Conservation (phyloP, 1,140 invertebrate genomes). For the Homarus americanus region DNA sequence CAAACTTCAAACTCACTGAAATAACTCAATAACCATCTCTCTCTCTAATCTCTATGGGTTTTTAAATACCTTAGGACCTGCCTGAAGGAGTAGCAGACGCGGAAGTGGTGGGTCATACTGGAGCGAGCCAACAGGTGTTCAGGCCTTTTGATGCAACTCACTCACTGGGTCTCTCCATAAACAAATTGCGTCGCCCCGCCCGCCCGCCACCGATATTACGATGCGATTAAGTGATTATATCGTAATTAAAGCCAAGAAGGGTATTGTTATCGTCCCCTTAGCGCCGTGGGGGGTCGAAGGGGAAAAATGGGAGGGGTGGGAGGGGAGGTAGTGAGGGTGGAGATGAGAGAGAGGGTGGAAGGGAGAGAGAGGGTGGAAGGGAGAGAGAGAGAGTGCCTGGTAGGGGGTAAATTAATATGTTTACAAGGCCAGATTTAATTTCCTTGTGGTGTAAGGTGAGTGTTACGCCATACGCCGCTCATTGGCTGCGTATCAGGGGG, state of each 20-base stretch:
- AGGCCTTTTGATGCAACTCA: background rate
- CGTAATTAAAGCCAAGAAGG: conserved; percentile 13
- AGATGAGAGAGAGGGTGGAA: background rate
- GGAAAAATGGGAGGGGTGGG: background rate
- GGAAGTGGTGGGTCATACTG: too few relatives aligned
- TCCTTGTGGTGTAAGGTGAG: conserved; percentile 7
- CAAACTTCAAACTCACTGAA: too few relatives aligned
- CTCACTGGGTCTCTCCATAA: background rate
- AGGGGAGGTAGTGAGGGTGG: background rate
- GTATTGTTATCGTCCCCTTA: background rate
- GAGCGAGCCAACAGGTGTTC: conserved; percentile 17
- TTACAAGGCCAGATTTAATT: conserved; percentile 16
- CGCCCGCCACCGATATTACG: background rate
- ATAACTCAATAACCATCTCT: too few relatives aligned
- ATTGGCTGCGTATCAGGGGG: background rate
- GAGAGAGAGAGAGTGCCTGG: too few relatives aligned
- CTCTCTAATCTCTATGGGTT: too few relatives aligned
- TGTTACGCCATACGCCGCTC: background rate
- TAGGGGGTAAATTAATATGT: background rate
- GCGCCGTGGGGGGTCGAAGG: conserved; percentile 4
- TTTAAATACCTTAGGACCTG: too few relatives aligned
- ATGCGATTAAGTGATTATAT: conserved; percentile 43
- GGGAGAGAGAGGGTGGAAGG: background rate
- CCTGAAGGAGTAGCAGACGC: background rate
- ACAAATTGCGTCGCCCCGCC: conserved; percentile 19